Conservation (phyloP, 1,140 invertebrate genomes). For the Nasonia giraulti region DNA sequence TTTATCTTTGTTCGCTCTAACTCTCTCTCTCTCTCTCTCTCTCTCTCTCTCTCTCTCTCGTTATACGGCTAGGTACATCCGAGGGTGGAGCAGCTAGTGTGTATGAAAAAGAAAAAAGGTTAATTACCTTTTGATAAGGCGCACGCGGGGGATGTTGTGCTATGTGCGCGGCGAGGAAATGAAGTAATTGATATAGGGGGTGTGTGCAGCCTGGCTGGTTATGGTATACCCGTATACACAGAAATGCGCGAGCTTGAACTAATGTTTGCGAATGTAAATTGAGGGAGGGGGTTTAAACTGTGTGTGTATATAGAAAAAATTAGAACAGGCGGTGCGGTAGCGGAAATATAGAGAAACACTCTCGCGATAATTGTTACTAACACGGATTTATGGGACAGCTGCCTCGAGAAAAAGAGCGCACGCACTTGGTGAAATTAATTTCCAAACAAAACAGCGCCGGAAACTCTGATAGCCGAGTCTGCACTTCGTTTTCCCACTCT, state of each 20-base stretch:
- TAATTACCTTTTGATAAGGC: conserved; percentile 45
- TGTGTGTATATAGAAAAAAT: too few relatives aligned
- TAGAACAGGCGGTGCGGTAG: too few relatives aligned
- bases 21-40: too few relatives aligned
- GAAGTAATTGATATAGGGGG: conserved; percentile 17
- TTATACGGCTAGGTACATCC: not conserved
- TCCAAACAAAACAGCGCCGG: conserved; percentile 54
- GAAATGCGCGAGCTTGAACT: not conserved
- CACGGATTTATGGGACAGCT: not conserved
- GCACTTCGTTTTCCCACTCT: too few relatives aligned
- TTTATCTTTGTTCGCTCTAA: conserved; percentile 7
- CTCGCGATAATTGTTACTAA: too few relatives aligned
- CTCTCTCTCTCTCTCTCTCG: too few relatives aligned
- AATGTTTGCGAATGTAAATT: not conserved
- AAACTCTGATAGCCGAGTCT: too few relatives aligned
- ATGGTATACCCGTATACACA: too few relatives aligned
- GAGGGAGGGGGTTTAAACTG: too few relatives aligned
- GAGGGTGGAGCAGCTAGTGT: not conserved
- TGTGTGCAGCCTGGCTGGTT: not conserved
- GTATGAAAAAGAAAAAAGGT: conserved; percentile 8
- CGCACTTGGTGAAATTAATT: conserved; percentile 61
- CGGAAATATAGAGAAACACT: not conserved
- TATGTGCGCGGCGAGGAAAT: conserved; percentile 6
- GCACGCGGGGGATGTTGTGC: not conserved
- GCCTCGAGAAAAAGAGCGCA: not conserved